Evolutionary conservation across 2,888 invertebrate species (phyloP), one percentile per base, ranked within the genome.

Genomic region (Drosophila dives): DNA sequence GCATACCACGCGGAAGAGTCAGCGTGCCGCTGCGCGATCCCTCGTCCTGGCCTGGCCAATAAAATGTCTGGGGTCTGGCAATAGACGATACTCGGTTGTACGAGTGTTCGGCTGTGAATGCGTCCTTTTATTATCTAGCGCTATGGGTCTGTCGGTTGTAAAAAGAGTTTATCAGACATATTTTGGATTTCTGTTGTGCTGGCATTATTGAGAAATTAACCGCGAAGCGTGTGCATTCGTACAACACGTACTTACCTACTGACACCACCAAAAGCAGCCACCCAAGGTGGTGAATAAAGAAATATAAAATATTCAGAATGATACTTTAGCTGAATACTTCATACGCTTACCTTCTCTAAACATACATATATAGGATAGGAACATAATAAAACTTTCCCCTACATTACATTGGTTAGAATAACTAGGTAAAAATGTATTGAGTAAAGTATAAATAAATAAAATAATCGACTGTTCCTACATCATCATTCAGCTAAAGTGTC

Each of bases 121-220:
- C 45, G 51, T 50, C 20, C 34, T 49, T 53, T 60, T 67, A 66
- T 77, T 63, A 64, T 61, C 54, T 56, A 17, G 51, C 40, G 17
- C 17, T 45, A 42, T 42, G 38, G 40, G 38, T 36, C 59, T 29
- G 55, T 55, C 42, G 29, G 64, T 55, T 40, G 36, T 54, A 56
- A 74, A 82, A 82, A 79, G 56, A 66, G 86, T 84, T 89, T 89
- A 89, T 86, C 82, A 80, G 78, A 78, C 74, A 75, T 71, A 81
- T 83, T 80, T 66, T 70, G 58, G 62, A 68, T 72, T 76, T 75
- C 67, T 74, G 73, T 68, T 74, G 64, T 67, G 58, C 72, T 50
- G 72, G 77, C 74, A 80, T 80, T 87, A 86, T 89, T 89, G 80
- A 84, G 87, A 89, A 89, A 86, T 86, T 78, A 84, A 86, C 79